phyloP scores from a whole-genome alignment of 2,797 vertebrate genomes.

The Enteromius unitaeniatus region DNA sequence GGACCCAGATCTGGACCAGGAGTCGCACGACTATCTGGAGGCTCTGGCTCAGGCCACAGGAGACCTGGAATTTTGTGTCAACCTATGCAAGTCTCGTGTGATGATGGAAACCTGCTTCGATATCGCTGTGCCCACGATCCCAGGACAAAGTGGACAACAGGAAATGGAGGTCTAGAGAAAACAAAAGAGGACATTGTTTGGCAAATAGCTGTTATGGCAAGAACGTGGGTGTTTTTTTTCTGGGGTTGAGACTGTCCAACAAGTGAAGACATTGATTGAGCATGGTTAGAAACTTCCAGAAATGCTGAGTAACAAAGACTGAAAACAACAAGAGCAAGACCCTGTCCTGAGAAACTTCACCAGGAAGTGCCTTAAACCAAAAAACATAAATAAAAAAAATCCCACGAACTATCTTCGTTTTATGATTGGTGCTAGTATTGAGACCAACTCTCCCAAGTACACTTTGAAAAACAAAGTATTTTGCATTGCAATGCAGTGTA shows the following conservation, averaged over 20 bases:
- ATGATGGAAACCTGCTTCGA: conserved; percentile 98
- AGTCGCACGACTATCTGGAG: conserved; percentile 88
- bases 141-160: conserved; percentile 72
- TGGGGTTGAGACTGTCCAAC: conserved; percentile 8
- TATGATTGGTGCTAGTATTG: conserved; percentile 83
- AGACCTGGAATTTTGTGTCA: conserved; percentile 87
- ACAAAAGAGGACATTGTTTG: not conserved
- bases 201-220: not conserved
- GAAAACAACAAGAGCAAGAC: conserved; percentile 6
- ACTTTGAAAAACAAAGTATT: conserved; percentile 68
- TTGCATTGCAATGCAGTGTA: conserved; percentile 80
- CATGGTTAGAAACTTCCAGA: not conserved
- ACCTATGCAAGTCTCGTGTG: conserved; percentile 90
- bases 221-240: not conserved
- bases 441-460: conserved; percentile 78
- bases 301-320: conserved; percentile 10
- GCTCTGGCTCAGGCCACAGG: conserved; percentile 85
- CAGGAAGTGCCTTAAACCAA: conserved; percentile 87
- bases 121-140: conserved; percentile 69
- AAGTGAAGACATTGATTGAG: conserved; percentile 9
- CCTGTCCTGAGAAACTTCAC: conserved; percentile 49
- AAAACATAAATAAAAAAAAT: conserved; percentile 54
- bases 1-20: conserved; percentile 85
- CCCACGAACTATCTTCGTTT: conserved; percentile 61
- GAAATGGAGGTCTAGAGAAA: conserved; percentile 83